phyloP scores from a whole-genome alignment of 2,113 vertebrate species.

The Otocyon megalotis region DNA sequence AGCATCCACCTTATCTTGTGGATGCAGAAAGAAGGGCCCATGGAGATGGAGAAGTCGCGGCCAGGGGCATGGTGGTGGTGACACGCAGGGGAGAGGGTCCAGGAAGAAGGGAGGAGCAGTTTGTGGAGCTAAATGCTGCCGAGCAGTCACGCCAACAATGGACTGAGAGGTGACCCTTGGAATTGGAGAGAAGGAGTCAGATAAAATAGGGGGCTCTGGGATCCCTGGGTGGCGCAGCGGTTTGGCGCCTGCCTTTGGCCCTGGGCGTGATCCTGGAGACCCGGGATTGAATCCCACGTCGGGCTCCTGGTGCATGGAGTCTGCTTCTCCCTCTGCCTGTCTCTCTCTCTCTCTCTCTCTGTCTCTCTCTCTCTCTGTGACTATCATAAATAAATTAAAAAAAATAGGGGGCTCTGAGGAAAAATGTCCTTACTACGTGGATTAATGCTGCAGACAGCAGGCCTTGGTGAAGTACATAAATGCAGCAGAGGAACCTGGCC shows the following conservation, averaged over 20 bases:
- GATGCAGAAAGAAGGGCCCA: no score
- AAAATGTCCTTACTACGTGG: neutral
- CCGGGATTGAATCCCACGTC: no score
- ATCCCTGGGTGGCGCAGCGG: no score
- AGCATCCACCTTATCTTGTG: neutral
- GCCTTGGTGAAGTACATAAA: neutral
- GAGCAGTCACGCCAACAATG: accelerated
- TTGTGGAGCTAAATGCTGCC: accelerated
- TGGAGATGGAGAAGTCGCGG: accelerated
- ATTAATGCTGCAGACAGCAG: neutral
- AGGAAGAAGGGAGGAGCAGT: accelerated
- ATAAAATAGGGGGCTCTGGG: neutral
- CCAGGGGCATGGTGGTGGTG: neutral
- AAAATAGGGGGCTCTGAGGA: neutral
- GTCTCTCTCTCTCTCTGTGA: no score
- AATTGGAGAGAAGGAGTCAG: neutral
- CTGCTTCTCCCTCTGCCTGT: no score
- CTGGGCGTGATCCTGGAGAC: no score
- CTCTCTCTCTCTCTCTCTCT: no score
- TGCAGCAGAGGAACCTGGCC: neutral
- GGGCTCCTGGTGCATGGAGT: no score
- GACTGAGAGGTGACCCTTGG: neutral
- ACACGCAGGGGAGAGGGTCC: no score
- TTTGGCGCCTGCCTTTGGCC: no score
- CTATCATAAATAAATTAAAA: no score